phyloP scores from a whole-genome alignment of 2,113 vertebrate species.

The Himantopus leucocephalus region DNA sequence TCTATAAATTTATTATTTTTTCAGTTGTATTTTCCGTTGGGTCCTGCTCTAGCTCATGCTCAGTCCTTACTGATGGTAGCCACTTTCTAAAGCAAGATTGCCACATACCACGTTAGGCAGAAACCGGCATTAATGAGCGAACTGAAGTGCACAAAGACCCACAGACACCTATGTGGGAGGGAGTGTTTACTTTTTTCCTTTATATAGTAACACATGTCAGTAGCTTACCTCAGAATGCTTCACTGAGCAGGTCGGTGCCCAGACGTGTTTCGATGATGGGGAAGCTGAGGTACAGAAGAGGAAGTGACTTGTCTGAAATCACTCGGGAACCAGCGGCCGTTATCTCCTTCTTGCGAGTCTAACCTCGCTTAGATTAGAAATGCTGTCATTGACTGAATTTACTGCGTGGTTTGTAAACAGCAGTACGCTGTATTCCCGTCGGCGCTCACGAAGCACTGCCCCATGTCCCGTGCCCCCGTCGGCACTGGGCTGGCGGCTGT shows the following conservation, averaged over 20 bases:
- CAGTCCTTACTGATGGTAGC: rapidly evolving
- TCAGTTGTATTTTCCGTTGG: rapidly evolving
- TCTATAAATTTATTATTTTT: too few relatives aligned
- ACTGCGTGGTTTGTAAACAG: rapidly evolving
- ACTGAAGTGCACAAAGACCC: neutral
- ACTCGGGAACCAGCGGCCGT: rapidly evolving
- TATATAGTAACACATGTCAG: neutral
- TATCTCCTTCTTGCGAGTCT: neutral
- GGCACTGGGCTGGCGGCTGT: neutral
- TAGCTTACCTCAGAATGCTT: neutral
- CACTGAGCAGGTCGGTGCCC: neutral
- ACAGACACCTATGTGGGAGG: neutral
- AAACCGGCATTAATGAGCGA: neutral
- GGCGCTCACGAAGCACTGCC: rapidly evolving
- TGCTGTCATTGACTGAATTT: neutral
- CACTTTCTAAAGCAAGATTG: neutral
- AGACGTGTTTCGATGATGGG: neutral
- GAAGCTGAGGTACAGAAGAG: neutral
- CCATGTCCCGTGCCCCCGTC: rapidly evolving
- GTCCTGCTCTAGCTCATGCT: neutral
- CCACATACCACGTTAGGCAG: neutral
- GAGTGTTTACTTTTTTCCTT: neutral
- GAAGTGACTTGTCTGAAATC: neutral
- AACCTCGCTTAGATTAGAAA: neutral
- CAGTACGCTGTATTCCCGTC: rapidly evolving